These are phyloP conservation scores for Morone chrysops DNA, from an alignment of 2,113 vertebrate genomes.

Conservation along the genomic window DNA sequence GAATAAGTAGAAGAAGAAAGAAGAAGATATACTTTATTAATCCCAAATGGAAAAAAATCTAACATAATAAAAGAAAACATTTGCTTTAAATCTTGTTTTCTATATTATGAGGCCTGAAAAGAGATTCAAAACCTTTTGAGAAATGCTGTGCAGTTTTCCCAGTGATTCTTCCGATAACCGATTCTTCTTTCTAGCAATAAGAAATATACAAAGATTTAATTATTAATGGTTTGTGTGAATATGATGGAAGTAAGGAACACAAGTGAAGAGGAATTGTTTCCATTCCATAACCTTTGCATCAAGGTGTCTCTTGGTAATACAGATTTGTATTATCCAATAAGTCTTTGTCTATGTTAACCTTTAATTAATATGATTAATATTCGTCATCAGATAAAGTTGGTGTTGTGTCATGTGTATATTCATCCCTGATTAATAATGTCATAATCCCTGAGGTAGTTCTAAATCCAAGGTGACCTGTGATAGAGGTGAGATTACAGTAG, in stretches of 20 bases:
- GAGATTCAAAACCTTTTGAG: neutral
- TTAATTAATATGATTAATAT: constrained; percentile 58
- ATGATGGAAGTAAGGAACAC: neutral
- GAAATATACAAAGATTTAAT: neutral
- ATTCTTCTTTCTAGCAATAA: neutral
- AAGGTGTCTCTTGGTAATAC: constrained; percentile 38
- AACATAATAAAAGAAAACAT: neutral
- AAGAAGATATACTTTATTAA: no score
- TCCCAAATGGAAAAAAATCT: no score
- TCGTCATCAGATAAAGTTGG: constrained; percentile 50
- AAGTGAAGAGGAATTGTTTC: neutral
- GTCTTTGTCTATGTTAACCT: constrained; percentile 46
- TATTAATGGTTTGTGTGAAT: neutral
- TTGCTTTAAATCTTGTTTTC: neutral
- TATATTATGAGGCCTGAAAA: neutral
- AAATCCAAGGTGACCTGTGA: constrained; percentile 79
- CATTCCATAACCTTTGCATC: constrained; percentile 21
- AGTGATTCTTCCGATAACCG: neutral
- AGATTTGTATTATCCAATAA: constrained; percentile 49
- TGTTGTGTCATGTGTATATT: constrained; percentile 43
- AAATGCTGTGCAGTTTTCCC: neutral
- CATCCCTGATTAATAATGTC: constrained; percentile 56
- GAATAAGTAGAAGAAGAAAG: no score
- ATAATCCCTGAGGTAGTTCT: constrained; percentile 64
- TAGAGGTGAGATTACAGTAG: constrained; percentile 46